phyloP scores from a whole-genome alignment of 2,888 invertebrate genomes.

The Tyria jacobaeae region DNA sequence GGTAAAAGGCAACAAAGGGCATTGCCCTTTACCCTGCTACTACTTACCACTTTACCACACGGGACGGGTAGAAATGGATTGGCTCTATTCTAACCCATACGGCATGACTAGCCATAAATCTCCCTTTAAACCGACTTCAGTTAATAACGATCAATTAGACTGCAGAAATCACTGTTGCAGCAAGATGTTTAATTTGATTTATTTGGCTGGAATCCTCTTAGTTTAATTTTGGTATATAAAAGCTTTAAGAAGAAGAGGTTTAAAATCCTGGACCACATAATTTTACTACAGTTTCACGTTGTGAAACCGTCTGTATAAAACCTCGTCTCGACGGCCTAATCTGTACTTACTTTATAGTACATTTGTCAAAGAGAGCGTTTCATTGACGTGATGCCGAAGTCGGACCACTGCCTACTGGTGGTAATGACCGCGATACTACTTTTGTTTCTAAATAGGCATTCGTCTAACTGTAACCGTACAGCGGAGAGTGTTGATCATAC shows the following conservation, averaged over 20 bases:
- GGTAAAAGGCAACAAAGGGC: no score
- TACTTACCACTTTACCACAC: no score
- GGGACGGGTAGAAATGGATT: no score
- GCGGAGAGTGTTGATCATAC: neutral
- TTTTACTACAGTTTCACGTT: neutral
- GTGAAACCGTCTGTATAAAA: conserved; percentile 7
- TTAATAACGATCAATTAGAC: neutral
- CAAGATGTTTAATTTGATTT: neutral
- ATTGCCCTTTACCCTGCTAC: no score
- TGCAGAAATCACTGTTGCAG: neutral
- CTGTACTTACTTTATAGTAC: conserved; percentile 40
- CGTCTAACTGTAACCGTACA: neutral
- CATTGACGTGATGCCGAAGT: conserved; percentile 21
- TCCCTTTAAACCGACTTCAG: neutral
- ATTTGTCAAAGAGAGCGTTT: conserved; percentile 42
- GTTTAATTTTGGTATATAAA: neutral
- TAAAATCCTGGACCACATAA: neutral
- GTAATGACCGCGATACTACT: conserved; percentile 22
- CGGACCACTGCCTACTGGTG: conserved; percentile 33
- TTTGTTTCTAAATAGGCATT: conserved; percentile 7
- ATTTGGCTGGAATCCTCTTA: neutral
- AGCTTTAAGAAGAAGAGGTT: neutral
- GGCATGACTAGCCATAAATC: no score
- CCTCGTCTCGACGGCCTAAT: conserved; percentile 12
- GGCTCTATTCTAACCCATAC: no score